Percentiles rank a stretch among this genome's conserved stretches.
Evolutionary conservation across 2,888 invertebrate species (phyloP).

Genomic region (Ochropleura plecta): DNA sequence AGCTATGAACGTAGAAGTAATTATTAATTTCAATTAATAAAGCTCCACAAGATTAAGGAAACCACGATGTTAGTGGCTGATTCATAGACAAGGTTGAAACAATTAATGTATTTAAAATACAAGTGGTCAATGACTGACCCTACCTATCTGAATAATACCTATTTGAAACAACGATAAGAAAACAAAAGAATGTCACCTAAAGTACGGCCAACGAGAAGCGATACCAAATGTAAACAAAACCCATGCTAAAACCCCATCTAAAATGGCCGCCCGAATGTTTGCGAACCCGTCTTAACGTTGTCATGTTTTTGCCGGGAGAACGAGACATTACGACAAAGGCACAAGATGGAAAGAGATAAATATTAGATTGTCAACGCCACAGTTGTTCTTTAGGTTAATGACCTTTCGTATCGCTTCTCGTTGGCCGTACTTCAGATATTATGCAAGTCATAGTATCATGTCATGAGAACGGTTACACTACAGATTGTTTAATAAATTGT

Average conservation of each 20-base stretch:
- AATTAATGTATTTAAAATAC: conserved; percentile 50
- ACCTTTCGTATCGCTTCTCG: no score
- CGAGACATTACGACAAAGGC: no score
- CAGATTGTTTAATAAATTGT: not conserved
- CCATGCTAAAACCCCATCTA: no score
- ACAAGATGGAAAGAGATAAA: no score
- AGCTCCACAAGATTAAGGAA: not conserved
- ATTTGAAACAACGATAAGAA: conserved; percentile 14
- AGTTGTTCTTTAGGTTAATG: no score
- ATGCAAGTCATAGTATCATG: conserved; percentile 37
- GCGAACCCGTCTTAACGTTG: no score
- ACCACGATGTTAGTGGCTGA: conserved; percentile 16
- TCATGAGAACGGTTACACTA: conserved; percentile 10
- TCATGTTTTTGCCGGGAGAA: no score
- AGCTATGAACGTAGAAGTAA: not conserved
- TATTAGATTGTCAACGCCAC: no score
- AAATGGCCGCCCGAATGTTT: no score
- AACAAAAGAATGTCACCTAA: conserved; percentile 28
- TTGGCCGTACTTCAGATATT: no score
- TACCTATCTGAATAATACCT: conserved; percentile 33
- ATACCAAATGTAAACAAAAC: no score
- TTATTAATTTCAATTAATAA: not conserved
- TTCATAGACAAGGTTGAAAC: conserved; percentile 38
- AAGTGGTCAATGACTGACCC: conserved; percentile 56
- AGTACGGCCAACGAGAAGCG: no score